These are phyloP conservation scores for Dreissena rostriformis DNA, from an alignment of 1,140 invertebrate species.

Conservation along the genomic window DNA sequence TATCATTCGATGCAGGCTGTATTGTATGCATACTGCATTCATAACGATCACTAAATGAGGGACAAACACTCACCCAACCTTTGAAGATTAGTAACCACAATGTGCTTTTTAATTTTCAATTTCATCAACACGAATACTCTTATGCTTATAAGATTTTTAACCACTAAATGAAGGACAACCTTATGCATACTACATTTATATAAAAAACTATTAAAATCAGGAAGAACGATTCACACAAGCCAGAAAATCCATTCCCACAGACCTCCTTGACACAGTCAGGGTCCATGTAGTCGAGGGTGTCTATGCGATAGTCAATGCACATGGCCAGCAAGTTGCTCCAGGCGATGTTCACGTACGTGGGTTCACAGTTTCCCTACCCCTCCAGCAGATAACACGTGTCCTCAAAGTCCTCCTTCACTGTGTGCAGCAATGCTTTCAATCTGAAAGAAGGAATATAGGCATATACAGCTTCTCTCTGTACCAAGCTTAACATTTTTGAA, in stretches of 20 bases:
- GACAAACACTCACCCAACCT: too few relatives aligned
- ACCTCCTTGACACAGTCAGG: conserved; percentile 12
- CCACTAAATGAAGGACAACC: background rate
- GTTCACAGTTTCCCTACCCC: conserved; percentile 63
- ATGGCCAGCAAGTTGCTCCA: conserved; percentile 71
- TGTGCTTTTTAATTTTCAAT: too few relatives aligned
- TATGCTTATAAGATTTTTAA: background rate
- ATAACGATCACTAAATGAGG: too few relatives aligned
- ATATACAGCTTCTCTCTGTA: too few relatives aligned
- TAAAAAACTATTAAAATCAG: too few relatives aligned
- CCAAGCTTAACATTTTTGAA: too few relatives aligned
- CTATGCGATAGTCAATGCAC: conserved; percentile 68
- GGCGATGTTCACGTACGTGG: conserved; percentile 69
- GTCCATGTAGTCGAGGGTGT: conserved; percentile 21
- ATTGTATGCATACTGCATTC: too few relatives aligned
- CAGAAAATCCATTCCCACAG: too few relatives aligned
- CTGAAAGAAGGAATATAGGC: conserved; percentile 23
- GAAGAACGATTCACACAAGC: too few relatives aligned
- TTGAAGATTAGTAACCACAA: too few relatives aligned
- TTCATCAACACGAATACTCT: conserved; percentile 20
- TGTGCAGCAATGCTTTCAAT: conserved; percentile 56
- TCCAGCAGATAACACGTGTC: conserved; percentile 65
- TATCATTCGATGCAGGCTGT: too few relatives aligned
- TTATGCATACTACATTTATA: too few relatives aligned
- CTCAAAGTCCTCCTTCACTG: conserved; percentile 63